These are phyloP conservation scores for Sebastes wilsoni DNA, from an alignment of 2,797 vertebrate genomes.

Conservation along the genomic window DNA sequence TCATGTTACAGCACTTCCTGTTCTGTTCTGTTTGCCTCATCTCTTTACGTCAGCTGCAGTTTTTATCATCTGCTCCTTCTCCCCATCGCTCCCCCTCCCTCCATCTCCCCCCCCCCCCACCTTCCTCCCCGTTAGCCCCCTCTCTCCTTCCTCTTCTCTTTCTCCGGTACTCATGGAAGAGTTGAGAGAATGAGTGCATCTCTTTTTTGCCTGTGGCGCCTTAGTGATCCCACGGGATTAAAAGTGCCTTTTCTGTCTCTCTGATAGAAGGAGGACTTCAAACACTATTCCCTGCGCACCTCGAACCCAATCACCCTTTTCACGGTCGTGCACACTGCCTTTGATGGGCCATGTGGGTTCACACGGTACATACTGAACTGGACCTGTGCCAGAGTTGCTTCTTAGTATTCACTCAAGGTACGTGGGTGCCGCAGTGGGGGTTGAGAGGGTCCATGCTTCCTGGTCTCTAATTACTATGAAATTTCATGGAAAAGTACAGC, in stretches of 20 bases:
- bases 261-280: constrained; percentile 82
- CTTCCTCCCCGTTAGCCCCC: constrained; percentile 50
- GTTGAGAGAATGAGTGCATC: constrained; percentile 78
- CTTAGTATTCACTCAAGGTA: constrained; percentile 82
- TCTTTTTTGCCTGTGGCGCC: constrained; percentile 78
- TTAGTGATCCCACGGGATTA: constrained; percentile 81
- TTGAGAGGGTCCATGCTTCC: constrained; percentile 78
- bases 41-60: constrained; percentile 58
- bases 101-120: constrained; percentile 9
- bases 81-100: background rate
- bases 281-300: constrained; percentile 79
- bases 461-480: constrained; percentile 81
- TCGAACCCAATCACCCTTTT: constrained; percentile 78
- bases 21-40: constrained; percentile 49
- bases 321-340: constrained; percentile 71
- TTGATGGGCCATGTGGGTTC: constrained; percentile 80
- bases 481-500: constrained; percentile 78
- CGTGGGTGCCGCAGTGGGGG: constrained; percentile 80
- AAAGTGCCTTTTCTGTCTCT: constrained; percentile 80
- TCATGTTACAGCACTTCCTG: constrained; percentile 63
- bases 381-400: constrained; percentile 77
- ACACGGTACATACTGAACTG: constrained; percentile 81
- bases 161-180: constrained; percentile 68
- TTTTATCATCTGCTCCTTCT: constrained; percentile 63
- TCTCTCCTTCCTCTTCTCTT: constrained; percentile 58